These are phyloP conservation scores for Caenorhabditis sp. DNA, from an alignment of 2,888 invertebrate genomes.

Conservation along the genomic window DNA sequence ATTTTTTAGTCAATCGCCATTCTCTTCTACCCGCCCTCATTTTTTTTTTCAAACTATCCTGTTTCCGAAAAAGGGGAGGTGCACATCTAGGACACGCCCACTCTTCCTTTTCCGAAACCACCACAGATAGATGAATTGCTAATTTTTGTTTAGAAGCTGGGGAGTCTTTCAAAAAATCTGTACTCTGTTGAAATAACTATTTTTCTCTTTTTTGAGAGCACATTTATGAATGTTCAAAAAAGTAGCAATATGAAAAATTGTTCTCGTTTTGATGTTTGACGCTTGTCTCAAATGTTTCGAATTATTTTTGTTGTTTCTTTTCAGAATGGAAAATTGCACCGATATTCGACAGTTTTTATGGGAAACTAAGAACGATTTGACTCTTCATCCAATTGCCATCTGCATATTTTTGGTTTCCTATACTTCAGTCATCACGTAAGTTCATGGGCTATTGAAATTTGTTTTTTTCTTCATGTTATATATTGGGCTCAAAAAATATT, in stretches of 20 bases:
- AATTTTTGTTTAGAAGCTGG: background rate
- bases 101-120: background rate
- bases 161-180: background rate
- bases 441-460: too few relatives aligned
- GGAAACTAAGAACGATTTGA: slow-evolving; percentile 61
- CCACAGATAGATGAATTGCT: background rate
- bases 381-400: slow-evolving; percentile 60
- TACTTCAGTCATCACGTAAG: slow-evolving; percentile 63
- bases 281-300: background rate
- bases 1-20: background rate
- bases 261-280: background rate
- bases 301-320: background rate
- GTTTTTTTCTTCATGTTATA: too few relatives aligned
- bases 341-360: slow-evolving; percentile 61
- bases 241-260: background rate
- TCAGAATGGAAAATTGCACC: slow-evolving; percentile 21
- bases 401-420: slow-evolving; percentile 62
- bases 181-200: background rate
- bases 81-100: slow-evolving; percentile 22
- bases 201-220: background rate
- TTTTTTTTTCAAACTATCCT: background rate
- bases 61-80: background rate
- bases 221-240: background rate
- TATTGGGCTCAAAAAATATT: background rate
- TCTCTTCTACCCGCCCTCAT: background rate